Percentiles rank a stretch among this genome's conserved stretches.
phyloP scores from a whole-genome alignment of 2,888 invertebrate genomes.

The Agonopterix subpropinquella region DNA sequence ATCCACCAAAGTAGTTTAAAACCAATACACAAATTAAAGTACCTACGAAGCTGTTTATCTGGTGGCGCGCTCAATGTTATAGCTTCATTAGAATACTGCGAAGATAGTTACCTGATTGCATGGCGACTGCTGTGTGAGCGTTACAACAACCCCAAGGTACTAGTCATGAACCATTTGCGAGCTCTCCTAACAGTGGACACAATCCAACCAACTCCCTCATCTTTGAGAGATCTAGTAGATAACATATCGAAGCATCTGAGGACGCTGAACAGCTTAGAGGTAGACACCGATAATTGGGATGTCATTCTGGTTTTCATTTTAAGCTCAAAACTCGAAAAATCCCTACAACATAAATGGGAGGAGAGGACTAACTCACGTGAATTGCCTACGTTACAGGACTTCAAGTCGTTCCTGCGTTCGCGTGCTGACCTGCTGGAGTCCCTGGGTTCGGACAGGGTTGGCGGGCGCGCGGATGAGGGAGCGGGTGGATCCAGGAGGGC shows the following conservation, averaged over 20 bases:
- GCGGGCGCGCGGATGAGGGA: not conserved
- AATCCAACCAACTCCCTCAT: not conserved
- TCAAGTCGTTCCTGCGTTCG: constrained; percentile 10
- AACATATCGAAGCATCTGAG: constrained; percentile 1
- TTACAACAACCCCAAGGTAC: constrained; percentile 8
- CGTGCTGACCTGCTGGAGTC: constrained; percentile 14
- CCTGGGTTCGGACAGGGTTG: not conserved
- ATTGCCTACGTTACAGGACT: constrained; percentile 9
- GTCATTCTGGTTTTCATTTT: constrained; percentile 7
- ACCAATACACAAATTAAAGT: constrained; percentile 5
- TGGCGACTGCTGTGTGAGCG: constrained; percentile 11
- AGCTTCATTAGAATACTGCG: constrained; percentile 8
- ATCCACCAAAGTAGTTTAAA: constrained; percentile 1
- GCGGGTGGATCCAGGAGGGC: not conserved
- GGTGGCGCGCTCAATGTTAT: constrained; percentile 2
- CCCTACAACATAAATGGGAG: constrained; percentile 5
- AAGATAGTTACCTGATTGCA: constrained; percentile 9
- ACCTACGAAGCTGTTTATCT: constrained; percentile 1
- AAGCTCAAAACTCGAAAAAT: constrained; percentile 6
- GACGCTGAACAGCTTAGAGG: not conserved
- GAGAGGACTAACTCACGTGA: constrained; percentile 6
- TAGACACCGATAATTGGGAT: constrained; percentile 7
- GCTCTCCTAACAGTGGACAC: constrained; percentile 1
- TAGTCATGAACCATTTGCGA: constrained; percentile 9
- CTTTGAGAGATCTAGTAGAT: not conserved